Evolutionary conservation across 1,140 invertebrate genomes (phyloP).

Genomic region (Trypoxylus dichotomus): DNA sequence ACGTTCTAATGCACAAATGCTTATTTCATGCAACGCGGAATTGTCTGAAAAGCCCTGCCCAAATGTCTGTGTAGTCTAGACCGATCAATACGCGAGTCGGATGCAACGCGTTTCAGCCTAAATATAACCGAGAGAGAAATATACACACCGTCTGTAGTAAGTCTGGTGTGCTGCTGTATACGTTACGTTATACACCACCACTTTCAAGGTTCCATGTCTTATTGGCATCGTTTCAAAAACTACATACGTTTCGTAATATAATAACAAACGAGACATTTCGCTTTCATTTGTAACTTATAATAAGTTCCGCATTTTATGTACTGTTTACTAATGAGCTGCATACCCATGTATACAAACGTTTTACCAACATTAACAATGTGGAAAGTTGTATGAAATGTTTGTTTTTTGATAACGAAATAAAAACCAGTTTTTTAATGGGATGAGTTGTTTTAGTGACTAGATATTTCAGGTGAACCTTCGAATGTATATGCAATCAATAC

Average conservation of each 20-base stretch:
- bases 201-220: constrained; percentile 11
- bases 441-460: no score
- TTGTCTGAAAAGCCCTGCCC: constrained; percentile 12
- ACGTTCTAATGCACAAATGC: neutral
- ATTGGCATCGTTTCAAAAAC: constrained; percentile 13
- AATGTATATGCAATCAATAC: no score
- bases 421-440: no score
- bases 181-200: neutral
- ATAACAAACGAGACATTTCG: constrained; percentile 5
- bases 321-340: no score
- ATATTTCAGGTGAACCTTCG: no score
- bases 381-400: neutral
- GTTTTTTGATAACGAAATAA: no score
- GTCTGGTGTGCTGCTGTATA: constrained; percentile 2
- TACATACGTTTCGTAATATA: neutral
- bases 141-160: constrained; percentile 10
- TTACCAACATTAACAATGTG: neutral
- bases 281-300: neutral
- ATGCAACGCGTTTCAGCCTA: constrained; percentile 18
- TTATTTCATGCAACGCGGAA: neutral
- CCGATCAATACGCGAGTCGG: neutral
- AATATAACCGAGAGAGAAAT: neutral
- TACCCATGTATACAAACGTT: neutral
- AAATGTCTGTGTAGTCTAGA: neutral
- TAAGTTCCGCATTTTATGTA: neutral